Conservation (phyloP, 1,140 invertebrate genomes). For the Drosophila arizonae region DNA sequence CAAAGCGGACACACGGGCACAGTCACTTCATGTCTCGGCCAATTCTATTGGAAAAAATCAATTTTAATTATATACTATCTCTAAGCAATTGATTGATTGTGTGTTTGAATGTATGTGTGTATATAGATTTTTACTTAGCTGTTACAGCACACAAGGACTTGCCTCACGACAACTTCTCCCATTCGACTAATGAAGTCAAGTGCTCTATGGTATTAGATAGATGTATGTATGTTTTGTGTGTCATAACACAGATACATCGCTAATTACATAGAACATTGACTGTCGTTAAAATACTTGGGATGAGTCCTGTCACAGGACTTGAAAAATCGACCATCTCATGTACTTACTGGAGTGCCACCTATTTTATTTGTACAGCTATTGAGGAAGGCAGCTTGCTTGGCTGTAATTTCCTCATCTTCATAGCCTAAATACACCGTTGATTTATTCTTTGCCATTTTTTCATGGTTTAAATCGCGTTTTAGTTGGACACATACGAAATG, state of each 20-base stretch:
- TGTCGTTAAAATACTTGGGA: not conserved
- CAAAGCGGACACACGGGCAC: conserved; percentile 88
- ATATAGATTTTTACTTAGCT: conserved; percentile 16
- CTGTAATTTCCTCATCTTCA: conserved; percentile 87
- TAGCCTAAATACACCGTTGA: conserved; percentile 86
- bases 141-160: conserved; percentile 24
- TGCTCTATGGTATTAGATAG: not conserved
- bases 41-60: conserved; percentile 86
- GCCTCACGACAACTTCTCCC: no score
- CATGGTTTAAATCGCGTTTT: conserved; percentile 40
- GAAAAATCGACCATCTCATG: conserved; percentile 1
- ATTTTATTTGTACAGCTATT: conserved; percentile 89
- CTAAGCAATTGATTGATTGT: conserved; percentile 32
- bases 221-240: not conserved
- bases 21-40: conserved; percentile 86
- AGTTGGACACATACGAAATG: conserved; percentile 25
- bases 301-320: conserved; percentile 23
- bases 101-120: not conserved
- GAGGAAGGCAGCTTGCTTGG: conserved; percentile 85
- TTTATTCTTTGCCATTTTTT: conserved; percentile 83
- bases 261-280: conserved; percentile 1
- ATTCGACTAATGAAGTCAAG: not conserved
- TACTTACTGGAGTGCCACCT: conserved; percentile 85
- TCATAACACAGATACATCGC: not conserved
- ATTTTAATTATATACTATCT: conserved; percentile 69